Base-by-base conservation (phyloP, 2,797 vertebrate genomes). In the Myiothlypis coronata region DNA sequence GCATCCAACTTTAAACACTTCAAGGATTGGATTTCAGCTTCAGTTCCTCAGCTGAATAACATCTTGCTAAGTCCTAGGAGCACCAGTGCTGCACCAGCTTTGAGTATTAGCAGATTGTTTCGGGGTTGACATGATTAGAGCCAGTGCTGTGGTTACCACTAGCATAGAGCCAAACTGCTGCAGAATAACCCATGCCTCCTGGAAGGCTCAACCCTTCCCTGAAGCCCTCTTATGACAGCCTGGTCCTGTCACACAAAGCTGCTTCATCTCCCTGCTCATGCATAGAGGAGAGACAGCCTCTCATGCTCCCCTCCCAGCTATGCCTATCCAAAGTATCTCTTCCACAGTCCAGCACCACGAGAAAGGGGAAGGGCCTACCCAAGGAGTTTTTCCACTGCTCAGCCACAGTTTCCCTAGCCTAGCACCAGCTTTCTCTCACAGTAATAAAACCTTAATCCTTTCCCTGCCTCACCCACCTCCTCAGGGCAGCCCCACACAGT, bases 331-430 rank as follows among this genome's bases (percentile, higher is more conserved):
- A 65, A 81, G 26, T 4, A 17, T 1, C 3, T 14, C 50, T 60
- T 65, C 65, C 6, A 30, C 32, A 72, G 32, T 2, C 13, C 9
- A 1, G 9, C 12, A 37, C 0, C 0, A 59, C 56, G 18, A 53
- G 24, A 61, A 69, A 57, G 20, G 34, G 15, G 46, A 68, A 69
- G 24, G 12, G 13, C 18, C 23, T 47, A 3, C 8, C 28, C 2
- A 6, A 57, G 28, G 9, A 22, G 4, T 12, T 79, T 71, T 49
- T 67, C 26, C 34, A 9, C 35, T 15, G n/a, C 30, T 55, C 43
- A 46, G 12, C 7, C 32, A 14, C 20, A 27, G 39, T 8, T 67
- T 55, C 15, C 12, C 30, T 47, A 91, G 28, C 8, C 24, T 1
- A 3, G 60, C 39, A 72, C 41, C 60, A 24, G 26, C 9, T 18